Evolutionary conservation across 2,888 invertebrate genomes (phyloP).

Genomic region (Boloria selene): DNA sequence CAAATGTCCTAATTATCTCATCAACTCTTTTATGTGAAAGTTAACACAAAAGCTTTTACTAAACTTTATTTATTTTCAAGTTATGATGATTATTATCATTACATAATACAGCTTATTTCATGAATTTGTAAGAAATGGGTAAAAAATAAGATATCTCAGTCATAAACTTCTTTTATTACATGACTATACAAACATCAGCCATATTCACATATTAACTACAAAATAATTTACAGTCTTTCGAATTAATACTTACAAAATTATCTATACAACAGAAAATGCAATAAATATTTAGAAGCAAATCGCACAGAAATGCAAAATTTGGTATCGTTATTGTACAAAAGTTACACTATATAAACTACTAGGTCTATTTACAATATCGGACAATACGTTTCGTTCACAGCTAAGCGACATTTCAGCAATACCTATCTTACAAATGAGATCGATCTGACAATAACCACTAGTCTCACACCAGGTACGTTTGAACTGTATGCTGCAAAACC

Average conservation of each 20-base stretch:
- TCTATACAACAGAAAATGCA: constrained; percentile 66
- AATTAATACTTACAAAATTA: constrained; percentile 77
- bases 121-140: constrained; percentile 15
- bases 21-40: too few species aligned
- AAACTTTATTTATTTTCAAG: too few species aligned
- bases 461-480: constrained; percentile 77
- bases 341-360: constrained; percentile 65
- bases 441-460: constrained; percentile 52
- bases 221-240: constrained; percentile 81
- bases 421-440: constrained; percentile 72
- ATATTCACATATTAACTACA: constrained; percentile 73
- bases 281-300: constrained; percentile 78
- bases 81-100: too few species aligned
- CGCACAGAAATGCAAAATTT: constrained; percentile 77
- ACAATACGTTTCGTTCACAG: constrained; percentile 57
- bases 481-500: constrained; percentile 76
- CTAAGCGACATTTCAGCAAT: constrained; percentile 62
- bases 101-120: too few species aligned
- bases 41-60: too few species aligned
- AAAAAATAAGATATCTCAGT: constrained; percentile 53
- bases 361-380: constrained; percentile 68
- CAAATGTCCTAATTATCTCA: too few species aligned
- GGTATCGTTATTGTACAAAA: constrained; percentile 82
- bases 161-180: constrained; percentile 78
- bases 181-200: constrained; percentile 80